These are phyloP conservation scores for Allolobophora icterica DNA, from an alignment of 2,888 invertebrate genomes.

Conservation along the genomic window DNA sequence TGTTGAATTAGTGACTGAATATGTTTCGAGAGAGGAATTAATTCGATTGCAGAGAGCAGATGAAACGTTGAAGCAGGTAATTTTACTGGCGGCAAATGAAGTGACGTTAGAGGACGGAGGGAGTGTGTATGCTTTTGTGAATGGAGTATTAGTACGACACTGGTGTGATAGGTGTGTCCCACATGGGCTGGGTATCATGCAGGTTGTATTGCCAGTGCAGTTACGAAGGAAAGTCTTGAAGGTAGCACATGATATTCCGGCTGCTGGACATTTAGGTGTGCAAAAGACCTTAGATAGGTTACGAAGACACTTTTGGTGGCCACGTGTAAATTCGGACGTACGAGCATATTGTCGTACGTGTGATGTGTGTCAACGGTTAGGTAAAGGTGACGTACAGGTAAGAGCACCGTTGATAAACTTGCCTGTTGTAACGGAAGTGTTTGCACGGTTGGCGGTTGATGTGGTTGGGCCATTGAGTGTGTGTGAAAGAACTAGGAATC, in stretches of 20 bases:
- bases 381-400: neutral
- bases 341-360: neutral
- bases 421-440: neutral
- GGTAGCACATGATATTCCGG: neutral
- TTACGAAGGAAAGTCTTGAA: neutral
- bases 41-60: no score
- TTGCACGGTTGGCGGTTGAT: neutral
- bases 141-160: no score
- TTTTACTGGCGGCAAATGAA: no score
- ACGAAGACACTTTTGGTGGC: neutral
- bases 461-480: neutral
- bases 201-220: neutral
- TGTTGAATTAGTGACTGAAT: no score
- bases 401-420: neutral
- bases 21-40: no score
- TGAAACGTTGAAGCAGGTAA: no score
- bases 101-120: no score
- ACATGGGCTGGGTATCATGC: neutral
- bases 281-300: neutral
- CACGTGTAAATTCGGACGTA: neutral
- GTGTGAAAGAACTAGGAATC: neutral
- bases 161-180: no score
- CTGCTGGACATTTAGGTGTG: neutral
- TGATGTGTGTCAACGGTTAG: neutral
- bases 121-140: no score